Conservation (phyloP, 2,797 vertebrate species). For the Brachyrhaphis roseni region DNA sequence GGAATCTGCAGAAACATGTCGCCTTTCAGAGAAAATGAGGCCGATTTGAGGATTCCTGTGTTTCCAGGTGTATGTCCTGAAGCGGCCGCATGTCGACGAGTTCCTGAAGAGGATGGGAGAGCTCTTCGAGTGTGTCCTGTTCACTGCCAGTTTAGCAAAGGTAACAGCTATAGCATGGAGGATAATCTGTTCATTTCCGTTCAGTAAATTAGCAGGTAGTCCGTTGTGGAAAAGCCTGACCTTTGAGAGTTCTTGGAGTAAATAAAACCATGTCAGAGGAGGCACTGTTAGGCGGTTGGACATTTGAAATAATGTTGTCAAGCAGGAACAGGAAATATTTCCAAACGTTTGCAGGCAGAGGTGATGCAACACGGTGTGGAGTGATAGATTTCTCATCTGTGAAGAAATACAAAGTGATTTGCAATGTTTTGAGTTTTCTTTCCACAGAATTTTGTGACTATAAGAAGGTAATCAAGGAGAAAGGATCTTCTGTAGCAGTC, state of each 20-base stretch:
- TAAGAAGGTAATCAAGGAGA: neutral
- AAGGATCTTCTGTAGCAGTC: neutral
- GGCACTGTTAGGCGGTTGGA: neutral
- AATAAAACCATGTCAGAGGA: neutral
- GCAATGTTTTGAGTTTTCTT: neutral
- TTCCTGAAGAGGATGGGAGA: constrained; percentile 94
- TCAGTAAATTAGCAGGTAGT: neutral
- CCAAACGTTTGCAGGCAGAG: neutral
- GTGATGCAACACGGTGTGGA: neutral
- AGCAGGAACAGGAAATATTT: constrained; percentile 6
- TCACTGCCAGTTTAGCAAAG: constrained; percentile 95
- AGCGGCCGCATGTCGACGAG: constrained; percentile 91
- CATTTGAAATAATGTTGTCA: neutral
- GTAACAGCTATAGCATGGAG: constrained; percentile 35
- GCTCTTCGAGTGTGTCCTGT: constrained; percentile 92
- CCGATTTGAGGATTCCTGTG: constrained; percentile 4
- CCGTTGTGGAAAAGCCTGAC: neutral
- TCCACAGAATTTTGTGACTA: neutral
- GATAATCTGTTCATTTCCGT: neutral
- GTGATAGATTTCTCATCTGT: neutral
- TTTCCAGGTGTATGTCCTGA: constrained; percentile 90
- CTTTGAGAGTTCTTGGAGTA: neutral
- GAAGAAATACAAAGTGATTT: neutral
- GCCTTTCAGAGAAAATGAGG: neutral
- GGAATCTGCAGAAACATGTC: constrained; percentile 36